phyloP scores from a whole-genome alignment of 2,888 invertebrate genomes.

The Patella depressa region DNA sequence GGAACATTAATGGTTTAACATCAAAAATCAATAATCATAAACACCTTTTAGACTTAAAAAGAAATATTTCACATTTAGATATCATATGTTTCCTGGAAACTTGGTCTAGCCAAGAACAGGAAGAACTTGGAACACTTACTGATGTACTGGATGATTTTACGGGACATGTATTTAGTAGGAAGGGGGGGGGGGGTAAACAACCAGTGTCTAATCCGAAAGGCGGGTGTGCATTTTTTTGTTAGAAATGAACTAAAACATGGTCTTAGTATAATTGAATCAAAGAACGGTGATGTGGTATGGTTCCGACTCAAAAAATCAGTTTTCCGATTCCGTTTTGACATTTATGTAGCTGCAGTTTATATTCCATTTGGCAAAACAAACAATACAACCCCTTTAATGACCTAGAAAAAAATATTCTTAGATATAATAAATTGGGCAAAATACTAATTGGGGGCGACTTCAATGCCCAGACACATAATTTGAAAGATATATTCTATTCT shows the following conservation, averaged over 20 bases:
- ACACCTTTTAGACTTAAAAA: background rate
- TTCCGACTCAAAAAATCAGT: constrained; percentile 20
- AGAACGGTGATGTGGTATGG: constrained; percentile 11
- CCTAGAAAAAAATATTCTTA: constrained; percentile 12
- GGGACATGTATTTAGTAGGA: background rate
- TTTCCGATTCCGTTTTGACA: constrained; percentile 21
- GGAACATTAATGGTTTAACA: background rate
- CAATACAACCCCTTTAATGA: constrained; percentile 10
- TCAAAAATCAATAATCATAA: background rate
- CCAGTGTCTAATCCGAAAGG: background rate
- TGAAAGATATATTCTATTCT: constrained; percentile 9
- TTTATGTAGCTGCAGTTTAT: constrained; percentile 22
- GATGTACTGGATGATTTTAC: background rate
- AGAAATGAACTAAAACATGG: background rate
- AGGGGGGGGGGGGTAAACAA: background rate
- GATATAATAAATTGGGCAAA: constrained; percentile 12
- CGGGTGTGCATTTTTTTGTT: background rate
- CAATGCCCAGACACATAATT: constrained; percentile 13
- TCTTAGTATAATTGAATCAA: background rate
- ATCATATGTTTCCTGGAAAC: background rate
- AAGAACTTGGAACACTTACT: background rate
- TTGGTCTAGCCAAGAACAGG: background rate
- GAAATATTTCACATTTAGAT: background rate
- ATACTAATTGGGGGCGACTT: constrained; percentile 19
- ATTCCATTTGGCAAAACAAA: constrained; percentile 11